Evolutionary conservation across 2,113 vertebrate genomes (phyloP), one percentile per base, ranked within the genome.

Genomic region (Gobius niger): DNA sequence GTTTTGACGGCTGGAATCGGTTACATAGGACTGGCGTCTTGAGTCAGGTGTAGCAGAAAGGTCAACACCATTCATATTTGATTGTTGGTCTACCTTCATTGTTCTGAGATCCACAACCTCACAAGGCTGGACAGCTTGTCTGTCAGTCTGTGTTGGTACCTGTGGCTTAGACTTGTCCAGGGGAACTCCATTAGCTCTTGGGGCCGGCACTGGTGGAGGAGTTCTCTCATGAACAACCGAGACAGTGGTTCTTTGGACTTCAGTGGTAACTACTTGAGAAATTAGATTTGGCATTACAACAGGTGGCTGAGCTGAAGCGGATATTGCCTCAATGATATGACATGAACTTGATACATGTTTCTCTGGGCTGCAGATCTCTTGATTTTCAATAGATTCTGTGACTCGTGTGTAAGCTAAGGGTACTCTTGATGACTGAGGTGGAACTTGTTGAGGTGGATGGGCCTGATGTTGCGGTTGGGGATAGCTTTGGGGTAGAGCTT

Each of bases 71-170:
- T 91, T 94, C 65, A 93, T 92, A 59, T 78, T 85, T 80, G 87
- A 92, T 70, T 90, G 92, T 63, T 89, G 74, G 72, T 96, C 93
- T 60, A 88, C 82, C 76, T 97, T 98, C 75, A 95, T 86, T 63
- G 96, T 98, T 46, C 96, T 94, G 67, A 99, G 93, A 87, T 99
- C 98, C 71, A 99, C 95, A 47, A 96, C 94, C 80, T 97, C 94
- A 1, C 91, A 92, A 40, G 90, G 85, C 75, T 94, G 91, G 59
- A 91, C 82, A 2, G 88, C 65, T 75, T 92, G 94, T 77, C 89
- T 93, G 24, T 34, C 24, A 73, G 93, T 95, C 83, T 95, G 94
- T 76, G 87, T 90, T 42, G 89, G 88, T 44, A 88, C 81, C 57
- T 91, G 93, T 11, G 92, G 85, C 74, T 91, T 85, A 15, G 82